Evolutionary conservation across 2,888 invertebrate genomes (phyloP), one percentile per base, ranked within the genome.

Genomic region (Spisula solida): DNA sequence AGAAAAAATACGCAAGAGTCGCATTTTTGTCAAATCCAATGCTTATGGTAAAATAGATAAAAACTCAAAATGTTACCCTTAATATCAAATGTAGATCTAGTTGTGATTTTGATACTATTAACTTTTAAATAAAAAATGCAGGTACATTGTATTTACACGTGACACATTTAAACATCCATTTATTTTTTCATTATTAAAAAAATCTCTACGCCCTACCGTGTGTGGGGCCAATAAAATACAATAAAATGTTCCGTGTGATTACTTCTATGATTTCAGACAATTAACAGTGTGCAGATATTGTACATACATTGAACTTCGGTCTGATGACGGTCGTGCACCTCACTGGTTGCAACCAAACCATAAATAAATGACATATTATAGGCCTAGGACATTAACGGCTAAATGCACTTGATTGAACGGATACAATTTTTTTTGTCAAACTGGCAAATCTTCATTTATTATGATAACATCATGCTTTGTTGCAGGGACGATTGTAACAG

Each of bases 401-500:
- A 41, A 85, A 55, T 84, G 34, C 47, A 55, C 34, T 41, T 55
- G 85, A 79, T 85, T 31, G 51, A 47, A 34, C 34, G 18, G 85
- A 85, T 79, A 85, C 16, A 55, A 85, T 79, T 41, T 41, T 41
- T 2, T 78, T 34, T 55, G 85, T 78, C 70, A 31, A 85, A 79
- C 51, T 79, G 85, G 79, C 79, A 41, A n/a, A 16, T 85, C 79
- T 66, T 66, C 60, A 66, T 66, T 66, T n/a, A n/a, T 66, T 25
- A 66, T 66, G n/a, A 66, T 41, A 41, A 8, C 41, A 41, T 25
- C 60, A 25, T 25, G 25, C 25, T 66, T 66, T 66, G 25, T 66
- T 66, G 20, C 47, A 56, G n/a, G n/a, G 56, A 18, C 18, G 56
- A 56, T 56, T 56, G 6, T 66, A 25, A 66, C 60, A 66, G 60